Evolutionary conservation across 2,797 vertebrate species (phyloP), one percentile per base, ranked within the genome.

Genomic region (Sciurus carolinensis): DNA sequence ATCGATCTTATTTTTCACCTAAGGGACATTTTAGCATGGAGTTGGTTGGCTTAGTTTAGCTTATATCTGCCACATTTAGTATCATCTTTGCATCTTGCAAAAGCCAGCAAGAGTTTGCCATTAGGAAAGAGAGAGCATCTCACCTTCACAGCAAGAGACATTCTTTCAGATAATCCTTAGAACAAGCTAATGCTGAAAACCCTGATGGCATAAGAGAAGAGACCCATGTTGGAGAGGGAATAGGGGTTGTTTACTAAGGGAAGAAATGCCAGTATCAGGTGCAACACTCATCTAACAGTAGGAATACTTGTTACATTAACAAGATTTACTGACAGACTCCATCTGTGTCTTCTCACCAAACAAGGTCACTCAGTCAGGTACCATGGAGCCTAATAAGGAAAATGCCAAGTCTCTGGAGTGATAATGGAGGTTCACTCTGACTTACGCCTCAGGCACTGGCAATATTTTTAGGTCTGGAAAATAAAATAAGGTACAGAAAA

Each of bases 311-410:
- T 98, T 98, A 97, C 97, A 98, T 99, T 98, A 99, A 98, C 98
- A 98, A 98, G 98, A 98, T 98, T 99, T 99, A 98, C 98, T 98
- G 98, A 98, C 98, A 98, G 97, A 79, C 98, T 98, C 98, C 98
- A 99, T 99, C 98, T 99, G 98, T 98, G 98, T 98, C 98, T 99
- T 98, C 97, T 98, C 97, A 98, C 97, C 97, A 98, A 98, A 98
- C 98, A 98, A 99, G 98, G 98, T 98, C 98, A 98, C 98, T 97
- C 98, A 93, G 98, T 97, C 36, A 98, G 98, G 97, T 92, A 96
- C 97, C 94, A 96, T 96, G 97, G 94, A 97, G 94, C 97, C 98
- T 98, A 98, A 98, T 90, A 98, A 98, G 98, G 97, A 94, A 97
- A 98, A 97, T 94, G 98, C 98, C 98, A 98, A 92, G 80, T 97